Evolutionary conservation across 2,113 vertebrate species (phyloP).

Genomic region (Fulmarus glacialis): DNA sequence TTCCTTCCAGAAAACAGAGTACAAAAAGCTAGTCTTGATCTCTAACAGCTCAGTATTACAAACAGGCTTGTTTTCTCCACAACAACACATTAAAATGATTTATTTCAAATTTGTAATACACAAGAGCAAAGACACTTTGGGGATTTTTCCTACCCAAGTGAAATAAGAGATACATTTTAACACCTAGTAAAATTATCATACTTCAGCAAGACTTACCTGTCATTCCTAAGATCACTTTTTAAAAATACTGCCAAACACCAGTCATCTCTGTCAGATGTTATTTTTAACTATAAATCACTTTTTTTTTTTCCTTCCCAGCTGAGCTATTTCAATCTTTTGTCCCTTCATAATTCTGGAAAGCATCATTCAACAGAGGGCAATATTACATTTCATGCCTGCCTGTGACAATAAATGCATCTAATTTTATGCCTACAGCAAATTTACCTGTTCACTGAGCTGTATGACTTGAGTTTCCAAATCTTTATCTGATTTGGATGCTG

Average conservation of each 20-base stretch:
- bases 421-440: neutral
- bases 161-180: neutral
- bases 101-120: neutral
- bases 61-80: neutral
- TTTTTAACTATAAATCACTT: neutral
- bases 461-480: conserved; percentile 97
- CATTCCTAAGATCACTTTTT: neutral
- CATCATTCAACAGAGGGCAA: neutral
- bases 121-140: neutral
- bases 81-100: neutral
- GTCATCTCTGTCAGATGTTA: neutral
- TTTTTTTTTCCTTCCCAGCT: neutral
- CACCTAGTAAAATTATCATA: neutral
- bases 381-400: neutral
- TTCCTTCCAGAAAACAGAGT: neutral
- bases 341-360: neutral
- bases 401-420: neutral
- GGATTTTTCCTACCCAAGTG: neutral
- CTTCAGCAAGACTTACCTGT: neutral
- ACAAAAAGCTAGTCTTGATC: neutral
- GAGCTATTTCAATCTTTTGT: neutral
- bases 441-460: conserved; percentile 95
- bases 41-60: neutral
- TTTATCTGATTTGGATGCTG: conserved; percentile 92
- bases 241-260: neutral